These are phyloP conservation scores for Neolamprologus caudopunctatus DNA, from an alignment of 2,113 vertebrate species.

Conservation along the genomic window DNA sequence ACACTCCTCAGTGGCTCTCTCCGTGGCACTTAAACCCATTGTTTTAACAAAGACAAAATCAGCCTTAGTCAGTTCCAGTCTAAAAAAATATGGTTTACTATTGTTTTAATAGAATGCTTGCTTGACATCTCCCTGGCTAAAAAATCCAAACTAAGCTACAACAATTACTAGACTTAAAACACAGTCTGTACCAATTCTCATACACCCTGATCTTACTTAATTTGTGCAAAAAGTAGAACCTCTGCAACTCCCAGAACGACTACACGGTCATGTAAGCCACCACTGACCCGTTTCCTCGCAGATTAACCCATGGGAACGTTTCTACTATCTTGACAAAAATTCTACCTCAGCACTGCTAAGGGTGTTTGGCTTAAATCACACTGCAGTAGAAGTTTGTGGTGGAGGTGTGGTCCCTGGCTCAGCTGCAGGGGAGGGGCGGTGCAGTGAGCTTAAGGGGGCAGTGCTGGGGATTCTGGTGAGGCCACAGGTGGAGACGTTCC, in stretches of 20 bases:
- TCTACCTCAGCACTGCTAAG: neutral
- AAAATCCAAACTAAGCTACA: neutral
- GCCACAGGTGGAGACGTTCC: accelerated
- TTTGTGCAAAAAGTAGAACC: neutral
- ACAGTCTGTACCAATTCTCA: neutral
- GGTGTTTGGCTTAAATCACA: neutral
- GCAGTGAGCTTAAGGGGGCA: neutral
- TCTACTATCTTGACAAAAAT: neutral
- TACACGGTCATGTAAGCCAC: constrained; percentile 6
- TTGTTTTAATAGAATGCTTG: neutral
- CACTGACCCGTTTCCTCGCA: constrained; percentile 28
- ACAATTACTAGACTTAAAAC: neutral
- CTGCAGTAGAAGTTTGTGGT: neutral
- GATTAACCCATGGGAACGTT: neutral
- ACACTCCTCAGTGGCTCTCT: neutral
- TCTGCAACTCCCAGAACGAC: neutral
- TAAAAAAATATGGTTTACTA: neutral
- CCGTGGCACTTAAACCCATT: neutral
- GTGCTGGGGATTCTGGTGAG: neutral
- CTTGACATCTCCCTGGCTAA: neutral
- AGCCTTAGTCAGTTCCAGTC: neutral
- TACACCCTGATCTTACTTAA: neutral
- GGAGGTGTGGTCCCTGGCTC: neutral
- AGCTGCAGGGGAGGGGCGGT: neutral
- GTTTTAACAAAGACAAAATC: neutral